phyloP scores from a whole-genome alignment of 30 jellyfish, hydroid and myxozoan genomes.

The Aurelia sp. region DNA sequence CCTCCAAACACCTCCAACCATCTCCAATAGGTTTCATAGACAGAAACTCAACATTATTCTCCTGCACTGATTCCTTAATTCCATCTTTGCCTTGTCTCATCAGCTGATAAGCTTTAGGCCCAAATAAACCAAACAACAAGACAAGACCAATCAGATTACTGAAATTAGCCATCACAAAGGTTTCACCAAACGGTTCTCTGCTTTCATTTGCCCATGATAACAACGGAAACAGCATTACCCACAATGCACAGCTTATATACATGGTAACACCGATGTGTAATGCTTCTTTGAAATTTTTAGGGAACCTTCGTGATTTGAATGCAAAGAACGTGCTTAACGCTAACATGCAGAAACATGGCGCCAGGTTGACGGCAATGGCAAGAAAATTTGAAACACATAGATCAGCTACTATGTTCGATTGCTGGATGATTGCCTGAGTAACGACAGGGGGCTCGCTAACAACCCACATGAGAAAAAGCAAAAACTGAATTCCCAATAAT shows the following conservation, averaged over 20 bases:
- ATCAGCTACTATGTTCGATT: constrained; percentile 31
- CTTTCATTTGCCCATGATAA: constrained; percentile 6
- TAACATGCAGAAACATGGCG: constrained; percentile 38
- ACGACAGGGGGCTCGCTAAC: constrained; percentile 63
- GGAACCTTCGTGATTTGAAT: constrained; percentile 2
- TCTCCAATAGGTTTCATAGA: no score
- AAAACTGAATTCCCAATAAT: constrained; percentile 64
- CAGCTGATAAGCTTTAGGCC: neutral
- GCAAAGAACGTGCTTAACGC: constrained; percentile 22
- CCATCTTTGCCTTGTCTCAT: neutral
- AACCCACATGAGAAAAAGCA: constrained; percentile 74
- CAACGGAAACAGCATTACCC: constrained; percentile 51
- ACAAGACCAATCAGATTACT: neutral
- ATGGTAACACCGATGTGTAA: constrained; percentile 36
- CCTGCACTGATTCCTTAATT: no score
- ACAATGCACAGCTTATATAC: constrained; percentile 6
- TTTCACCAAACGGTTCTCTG: constrained; percentile 5
- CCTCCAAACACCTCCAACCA: no score
- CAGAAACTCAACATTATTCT: no score
- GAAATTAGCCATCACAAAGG: constrained; percentile 1
- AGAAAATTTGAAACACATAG: constrained; percentile 5
- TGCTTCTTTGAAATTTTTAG: constrained; percentile 53
- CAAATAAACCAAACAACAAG: constrained; percentile 2
- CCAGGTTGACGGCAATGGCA: constrained; percentile 5
- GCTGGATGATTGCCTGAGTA: constrained; percentile 46